These are phyloP conservation scores for Glareola pratincola DNA, from an alignment of 2,113 vertebrate species.

Conservation along the genomic window DNA sequence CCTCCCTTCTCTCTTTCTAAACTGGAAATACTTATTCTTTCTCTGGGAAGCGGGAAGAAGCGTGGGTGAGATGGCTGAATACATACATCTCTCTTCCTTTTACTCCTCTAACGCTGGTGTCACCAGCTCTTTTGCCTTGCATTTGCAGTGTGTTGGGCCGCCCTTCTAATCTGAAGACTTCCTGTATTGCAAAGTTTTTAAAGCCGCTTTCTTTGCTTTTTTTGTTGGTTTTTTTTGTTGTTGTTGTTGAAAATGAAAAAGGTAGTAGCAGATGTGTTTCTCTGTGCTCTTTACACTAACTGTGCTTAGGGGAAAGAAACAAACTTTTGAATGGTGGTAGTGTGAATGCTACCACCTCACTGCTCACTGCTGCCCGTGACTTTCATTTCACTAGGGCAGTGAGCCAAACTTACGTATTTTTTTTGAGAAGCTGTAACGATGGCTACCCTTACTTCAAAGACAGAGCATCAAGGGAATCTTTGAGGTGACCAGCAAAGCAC, in stretches of 20 bases:
- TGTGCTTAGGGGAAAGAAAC: not conserved
- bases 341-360: too few species aligned
- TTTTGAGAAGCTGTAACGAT: not conserved
- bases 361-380: not conserved
- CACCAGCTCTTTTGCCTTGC: not conserved
- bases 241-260: not conserved
- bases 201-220: not conserved
- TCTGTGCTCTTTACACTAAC: not conserved
- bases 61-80: rapidly evolving
- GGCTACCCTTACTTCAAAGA: not conserved
- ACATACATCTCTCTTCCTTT: not conserved
- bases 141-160: not conserved
- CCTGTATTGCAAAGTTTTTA: not conserved
- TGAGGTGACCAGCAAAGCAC: not conserved
- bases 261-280: not conserved
- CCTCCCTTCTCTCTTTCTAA: not conserved
- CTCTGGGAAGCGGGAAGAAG: not conserved
- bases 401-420: not conserved
- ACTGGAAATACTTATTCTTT: not conserved
- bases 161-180: not conserved
- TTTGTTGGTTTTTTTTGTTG: not conserved
- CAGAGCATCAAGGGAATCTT: not conserved
- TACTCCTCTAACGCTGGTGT: not conserved
- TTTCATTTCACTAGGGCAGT: not conserved
- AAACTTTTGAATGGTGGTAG: not conserved